phyloP scores from a whole-genome alignment of 2,797 vertebrate species.

The Thunnus albacares region DNA sequence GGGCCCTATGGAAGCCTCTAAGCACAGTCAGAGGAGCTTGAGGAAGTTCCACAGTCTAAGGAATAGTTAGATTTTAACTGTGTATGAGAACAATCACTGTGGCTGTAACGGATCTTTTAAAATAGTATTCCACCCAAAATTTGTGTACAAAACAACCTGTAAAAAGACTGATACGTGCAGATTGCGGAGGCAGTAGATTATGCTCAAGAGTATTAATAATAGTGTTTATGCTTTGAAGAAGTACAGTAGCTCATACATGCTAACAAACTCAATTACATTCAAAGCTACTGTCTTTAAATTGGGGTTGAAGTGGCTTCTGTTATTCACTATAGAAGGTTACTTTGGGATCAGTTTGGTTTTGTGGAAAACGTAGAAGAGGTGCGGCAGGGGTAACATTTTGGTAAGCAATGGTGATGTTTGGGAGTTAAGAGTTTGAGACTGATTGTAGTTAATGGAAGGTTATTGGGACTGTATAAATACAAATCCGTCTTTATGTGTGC shows the following conservation, averaged over 20 bases:
- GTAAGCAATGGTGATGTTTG: neutral
- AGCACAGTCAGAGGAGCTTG: neutral
- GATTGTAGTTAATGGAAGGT: neutral
- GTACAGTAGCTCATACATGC: neutral
- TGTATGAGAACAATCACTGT: too few species aligned
- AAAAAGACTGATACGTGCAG: too few species aligned
- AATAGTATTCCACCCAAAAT: too few species aligned
- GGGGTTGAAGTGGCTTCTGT: neutral
- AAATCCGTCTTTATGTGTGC: conserved; percentile 21
- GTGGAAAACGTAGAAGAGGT: too few species aligned
- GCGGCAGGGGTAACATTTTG: neutral
- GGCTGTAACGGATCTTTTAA: too few species aligned
- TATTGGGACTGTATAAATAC: neutral
- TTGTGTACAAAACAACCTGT: too few species aligned
- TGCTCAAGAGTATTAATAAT: too few species aligned
- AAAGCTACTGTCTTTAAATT: too few species aligned
- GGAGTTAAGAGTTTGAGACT: neutral
- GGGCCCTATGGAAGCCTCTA: neutral
- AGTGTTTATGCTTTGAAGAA: neutral
- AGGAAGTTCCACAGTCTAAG: neutral
- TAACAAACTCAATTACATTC: neutral
- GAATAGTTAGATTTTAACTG: too few species aligned
- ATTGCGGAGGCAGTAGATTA: too few species aligned
- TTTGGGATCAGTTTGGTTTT: neutral
- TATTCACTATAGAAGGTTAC: too few species aligned